Evolutionary conservation across 2,113 vertebrate species (phyloP).

Genomic region (Sitta europaea): DNA sequence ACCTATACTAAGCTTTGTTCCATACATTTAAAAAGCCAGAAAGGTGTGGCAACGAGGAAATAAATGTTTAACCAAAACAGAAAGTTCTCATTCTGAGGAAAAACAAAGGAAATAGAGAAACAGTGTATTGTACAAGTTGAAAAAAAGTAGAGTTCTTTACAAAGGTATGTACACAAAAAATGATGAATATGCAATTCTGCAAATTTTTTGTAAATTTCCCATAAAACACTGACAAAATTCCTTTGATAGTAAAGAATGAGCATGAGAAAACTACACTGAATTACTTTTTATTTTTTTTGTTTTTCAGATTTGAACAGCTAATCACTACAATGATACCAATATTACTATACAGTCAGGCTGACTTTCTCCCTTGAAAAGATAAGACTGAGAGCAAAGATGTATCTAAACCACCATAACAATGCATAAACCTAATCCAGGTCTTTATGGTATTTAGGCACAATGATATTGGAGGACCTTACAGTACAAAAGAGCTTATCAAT

Average conservation of each 20-base stretch:
- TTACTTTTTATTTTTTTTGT: background rate
- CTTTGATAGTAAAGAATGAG: background rate
- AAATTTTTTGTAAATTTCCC: background rate
- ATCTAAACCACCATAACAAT: slow-evolving; percentile 60
- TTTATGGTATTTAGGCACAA: slow-evolving; percentile 60
- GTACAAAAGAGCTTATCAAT: slow-evolving; percentile 69
- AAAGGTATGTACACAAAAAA: background rate
- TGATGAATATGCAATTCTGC: background rate
- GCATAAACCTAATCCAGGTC: slow-evolving; percentile 58
- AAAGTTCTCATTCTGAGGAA: background rate
- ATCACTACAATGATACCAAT: slow-evolving; percentile 30
- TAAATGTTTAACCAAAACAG: background rate
- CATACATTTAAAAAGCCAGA: background rate
- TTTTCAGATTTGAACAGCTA: background rate
- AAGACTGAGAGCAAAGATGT: slow-evolving; percentile 3
- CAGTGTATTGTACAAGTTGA: rapidly evolving
- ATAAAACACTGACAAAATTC: background rate
- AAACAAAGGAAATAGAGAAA: background rate
- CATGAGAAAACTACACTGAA: background rate
- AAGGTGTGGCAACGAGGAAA: background rate
- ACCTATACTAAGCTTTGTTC: background rate
- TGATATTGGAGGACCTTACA: slow-evolving; percentile 49
- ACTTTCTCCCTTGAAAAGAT: slow-evolving; percentile 50
- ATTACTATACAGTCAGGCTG: slow-evolving; percentile 53
- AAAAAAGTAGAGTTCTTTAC: background rate